Evolutionary conservation across 2,113 vertebrate genomes (phyloP), one percentile per base, ranked within the genome.

Genomic region (Etheostoma cragini): DNA sequence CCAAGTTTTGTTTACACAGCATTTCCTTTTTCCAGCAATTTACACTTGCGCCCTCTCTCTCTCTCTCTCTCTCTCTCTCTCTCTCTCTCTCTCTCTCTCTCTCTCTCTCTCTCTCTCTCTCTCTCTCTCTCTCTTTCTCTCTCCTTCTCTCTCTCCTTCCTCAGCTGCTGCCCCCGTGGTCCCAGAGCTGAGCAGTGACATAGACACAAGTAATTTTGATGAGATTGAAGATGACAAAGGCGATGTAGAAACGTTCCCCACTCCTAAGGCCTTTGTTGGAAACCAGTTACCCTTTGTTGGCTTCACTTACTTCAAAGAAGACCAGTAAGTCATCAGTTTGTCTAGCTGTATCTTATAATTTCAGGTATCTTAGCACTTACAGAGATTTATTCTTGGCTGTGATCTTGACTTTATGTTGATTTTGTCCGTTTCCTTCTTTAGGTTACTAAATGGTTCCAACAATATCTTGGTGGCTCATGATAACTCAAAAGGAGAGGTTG

Each of bases 151-250:
- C 1, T 10, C 45, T 58, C 33, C 3, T 8, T 19, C 42, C 50
- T 30, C 84, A 99, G 98, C 97, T 75, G 97, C 95, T 17, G 98
- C 98, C 76, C 98, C 98, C 13, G 98, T 99, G 76, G 98, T 99
- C 54, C 98, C 98, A 47, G 98, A 99, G 89, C 95, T 99, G 89
- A 97, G 97, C 95, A 99, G 98, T 85, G 98, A 99, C 89, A 96
- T 98, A 84, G 98, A 99, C 91, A 99, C 97, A 91, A 99, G 98
- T 91, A 99, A 99, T 90, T 99, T 99, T 89, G 98, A 99, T 76
- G 98, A 99, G 84, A 97, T 99, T 42, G 98, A 99, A 93, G 97
- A 99, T 1, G 97, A 98, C 91, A 99, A 98, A 94, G 97, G 98
- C 88, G 98, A 99, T 0, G 97, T 96, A 17, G 98, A 99, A 94